phyloP scores from a whole-genome alignment of 2,797 vertebrate species.

The Graptemys geographica region DNA sequence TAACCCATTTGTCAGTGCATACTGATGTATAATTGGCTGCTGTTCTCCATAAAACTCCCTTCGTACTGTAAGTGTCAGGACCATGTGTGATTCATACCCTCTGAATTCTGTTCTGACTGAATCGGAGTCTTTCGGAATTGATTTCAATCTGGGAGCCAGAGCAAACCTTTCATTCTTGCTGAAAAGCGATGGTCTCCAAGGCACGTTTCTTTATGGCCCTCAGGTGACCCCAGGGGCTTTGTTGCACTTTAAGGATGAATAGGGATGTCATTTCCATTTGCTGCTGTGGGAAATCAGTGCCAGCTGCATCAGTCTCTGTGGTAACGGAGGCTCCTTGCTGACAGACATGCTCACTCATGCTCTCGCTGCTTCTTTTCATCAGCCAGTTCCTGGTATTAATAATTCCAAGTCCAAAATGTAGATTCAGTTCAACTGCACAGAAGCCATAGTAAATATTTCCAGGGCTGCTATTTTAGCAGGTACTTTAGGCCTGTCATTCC shows the following conservation, averaged over 20 bases:
- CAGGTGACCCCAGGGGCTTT: neutral
- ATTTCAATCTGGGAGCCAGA: neutral
- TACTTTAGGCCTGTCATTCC: neutral
- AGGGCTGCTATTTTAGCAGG: neutral
- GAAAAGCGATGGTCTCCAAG: neutral
- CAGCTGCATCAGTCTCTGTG: neutral
- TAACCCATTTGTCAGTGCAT: neutral
- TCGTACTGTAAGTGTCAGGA: neutral
- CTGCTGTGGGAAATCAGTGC: neutral
- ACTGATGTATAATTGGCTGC: neutral
- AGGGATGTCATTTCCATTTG: neutral
- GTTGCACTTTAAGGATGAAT: neutral
- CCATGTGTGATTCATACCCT: neutral
- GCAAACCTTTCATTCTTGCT: neutral
- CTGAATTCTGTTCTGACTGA: neutral
- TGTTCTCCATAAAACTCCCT: neutral
- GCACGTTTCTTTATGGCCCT: neutral
- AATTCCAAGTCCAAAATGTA: neutral
- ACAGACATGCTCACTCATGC: neutral
- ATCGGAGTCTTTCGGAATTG: neutral
- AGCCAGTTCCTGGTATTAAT: neutral
- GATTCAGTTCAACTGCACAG: neutral
- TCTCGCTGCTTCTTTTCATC: neutral
- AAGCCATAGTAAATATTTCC: neutral
- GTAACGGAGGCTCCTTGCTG: neutral